Percentiles rank a stretch among this genome's conserved stretches.
These are phyloP conservation scores for Imbricaverruca yamaguchii DNA, from an alignment of 2,888 invertebrate species.

Conservation along the genomic window DNA sequence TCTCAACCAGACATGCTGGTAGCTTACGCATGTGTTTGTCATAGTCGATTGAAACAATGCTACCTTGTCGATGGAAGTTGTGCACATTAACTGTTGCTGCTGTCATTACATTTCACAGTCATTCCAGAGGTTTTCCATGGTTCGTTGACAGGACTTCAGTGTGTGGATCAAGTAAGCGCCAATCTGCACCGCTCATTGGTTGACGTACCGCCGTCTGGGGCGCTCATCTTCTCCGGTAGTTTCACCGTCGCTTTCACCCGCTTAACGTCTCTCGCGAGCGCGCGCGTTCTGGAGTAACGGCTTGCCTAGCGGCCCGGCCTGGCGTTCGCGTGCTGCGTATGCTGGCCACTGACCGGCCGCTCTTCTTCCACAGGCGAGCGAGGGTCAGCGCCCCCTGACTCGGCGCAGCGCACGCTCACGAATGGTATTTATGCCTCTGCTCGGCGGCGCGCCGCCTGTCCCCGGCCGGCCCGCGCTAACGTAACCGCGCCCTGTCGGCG, in stretches of 20 bases:
- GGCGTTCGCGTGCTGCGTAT: neutral
- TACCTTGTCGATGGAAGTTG: too few species aligned
- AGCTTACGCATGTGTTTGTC: too few species aligned
- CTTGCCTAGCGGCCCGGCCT: neutral
- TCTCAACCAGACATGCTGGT: too few species aligned
- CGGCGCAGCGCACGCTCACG: neutral
- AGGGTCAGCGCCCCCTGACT: neutral
- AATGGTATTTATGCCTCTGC: conserved; percentile 1
- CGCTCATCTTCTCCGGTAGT: neutral
- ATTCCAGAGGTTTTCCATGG: neutral
- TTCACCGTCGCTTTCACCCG: neutral
- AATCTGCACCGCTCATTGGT: neutral
- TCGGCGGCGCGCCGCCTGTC: neutral
- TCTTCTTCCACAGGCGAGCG: conserved; percentile 6
- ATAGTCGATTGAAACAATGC: too few species aligned
- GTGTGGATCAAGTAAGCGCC: conserved; percentile 7
- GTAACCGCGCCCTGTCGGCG: neutral
- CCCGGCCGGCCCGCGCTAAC: neutral
- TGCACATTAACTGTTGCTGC: too few species aligned
- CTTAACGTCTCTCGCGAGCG: neutral
- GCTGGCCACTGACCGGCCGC: neutral
- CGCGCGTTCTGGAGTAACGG: neutral
- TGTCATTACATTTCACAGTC: neutral
- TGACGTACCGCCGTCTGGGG: neutral
- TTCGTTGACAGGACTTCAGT: neutral